Evolutionary conservation across 2,888 invertebrate genomes (phyloP).

Genomic region (Nasonovia ribisnigri): DNA sequence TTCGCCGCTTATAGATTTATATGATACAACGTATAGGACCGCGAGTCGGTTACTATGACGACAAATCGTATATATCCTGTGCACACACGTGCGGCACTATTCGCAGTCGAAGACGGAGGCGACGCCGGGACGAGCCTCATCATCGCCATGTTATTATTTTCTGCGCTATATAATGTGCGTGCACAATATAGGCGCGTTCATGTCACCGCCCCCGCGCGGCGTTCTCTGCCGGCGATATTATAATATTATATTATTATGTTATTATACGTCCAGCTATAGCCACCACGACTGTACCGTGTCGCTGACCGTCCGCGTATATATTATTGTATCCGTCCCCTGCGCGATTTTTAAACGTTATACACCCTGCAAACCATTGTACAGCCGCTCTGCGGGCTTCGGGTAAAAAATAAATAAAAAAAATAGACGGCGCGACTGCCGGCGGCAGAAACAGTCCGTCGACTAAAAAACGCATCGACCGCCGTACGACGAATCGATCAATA

Average conservation of each 20-base stretch:
- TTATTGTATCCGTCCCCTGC: neutral
- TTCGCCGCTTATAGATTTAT: neutral
- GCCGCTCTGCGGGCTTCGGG: too few relatives aligned
- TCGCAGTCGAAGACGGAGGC: neutral
- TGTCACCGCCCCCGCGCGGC: neutral
- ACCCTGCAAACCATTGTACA: neutral
- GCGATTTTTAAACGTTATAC: neutral
- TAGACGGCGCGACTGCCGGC: neutral
- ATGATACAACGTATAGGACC: neutral
- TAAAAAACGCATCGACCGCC: neutral
- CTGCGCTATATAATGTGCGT: too few relatives aligned
- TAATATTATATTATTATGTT: neutral
- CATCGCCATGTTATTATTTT: neutral
- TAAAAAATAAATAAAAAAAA: neutral
- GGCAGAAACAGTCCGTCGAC: neutral
- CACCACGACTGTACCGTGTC: too few relatives aligned
- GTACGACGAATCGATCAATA: too few relatives aligned
- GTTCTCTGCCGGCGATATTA: neutral
- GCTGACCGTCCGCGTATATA: neutral
- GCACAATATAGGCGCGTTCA: too few relatives aligned
- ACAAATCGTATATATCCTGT: conserved; percentile 16
- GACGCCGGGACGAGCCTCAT: neutral
- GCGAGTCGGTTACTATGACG: conserved; percentile 25
- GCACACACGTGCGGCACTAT: neutral
- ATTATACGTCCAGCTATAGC: too few relatives aligned